Evolutionary conservation across 2,888 invertebrate species (phyloP).

Genomic region (Desoria tigrina): DNA sequence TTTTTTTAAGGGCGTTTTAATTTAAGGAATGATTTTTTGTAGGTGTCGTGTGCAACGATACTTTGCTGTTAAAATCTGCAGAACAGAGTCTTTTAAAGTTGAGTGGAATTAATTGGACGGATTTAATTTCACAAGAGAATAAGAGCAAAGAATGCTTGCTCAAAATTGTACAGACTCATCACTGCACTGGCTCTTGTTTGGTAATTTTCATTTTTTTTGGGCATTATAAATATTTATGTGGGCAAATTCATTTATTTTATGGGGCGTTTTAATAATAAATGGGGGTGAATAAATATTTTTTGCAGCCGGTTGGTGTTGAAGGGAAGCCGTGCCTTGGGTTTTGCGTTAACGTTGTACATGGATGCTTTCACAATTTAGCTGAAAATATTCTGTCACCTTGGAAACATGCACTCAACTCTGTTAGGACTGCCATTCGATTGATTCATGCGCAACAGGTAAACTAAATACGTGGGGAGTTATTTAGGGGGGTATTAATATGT

Average conservation of each 20-base stretch:
- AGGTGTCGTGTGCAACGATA: background rate
- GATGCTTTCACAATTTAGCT: slow-evolving; percentile 20
- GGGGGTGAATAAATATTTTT: background rate
- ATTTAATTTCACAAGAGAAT: background rate
- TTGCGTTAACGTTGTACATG: slow-evolving; percentile 19
- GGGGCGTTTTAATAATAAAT: background rate
- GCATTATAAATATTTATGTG: no score
- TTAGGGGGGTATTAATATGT: background rate
- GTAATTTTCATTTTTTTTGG: no score
- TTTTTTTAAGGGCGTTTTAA: background rate
- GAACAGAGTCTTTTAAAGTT: background rate
- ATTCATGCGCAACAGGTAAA: slow-evolving; percentile 17
- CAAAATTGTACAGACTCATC: background rate
- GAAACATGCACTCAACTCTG: slow-evolving; percentile 37
- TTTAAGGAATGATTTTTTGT: background rate
- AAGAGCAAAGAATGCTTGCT: background rate
- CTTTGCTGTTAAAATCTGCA: background rate
- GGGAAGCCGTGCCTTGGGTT: slow-evolving; percentile 22
- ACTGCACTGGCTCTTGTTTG: slow-evolving; percentile 8
- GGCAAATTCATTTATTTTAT: no score
- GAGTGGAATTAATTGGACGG: background rate
- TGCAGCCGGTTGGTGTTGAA: background rate
- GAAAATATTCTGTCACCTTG: slow-evolving; percentile 27
- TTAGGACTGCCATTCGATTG: slow-evolving; percentile 26
- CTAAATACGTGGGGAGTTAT: background rate